These are phyloP conservation scores for Halichondria panicea DNA, from an alignment of 37 sponge, comb jelly and placozoan species.

Conservation along the genomic window DNA sequence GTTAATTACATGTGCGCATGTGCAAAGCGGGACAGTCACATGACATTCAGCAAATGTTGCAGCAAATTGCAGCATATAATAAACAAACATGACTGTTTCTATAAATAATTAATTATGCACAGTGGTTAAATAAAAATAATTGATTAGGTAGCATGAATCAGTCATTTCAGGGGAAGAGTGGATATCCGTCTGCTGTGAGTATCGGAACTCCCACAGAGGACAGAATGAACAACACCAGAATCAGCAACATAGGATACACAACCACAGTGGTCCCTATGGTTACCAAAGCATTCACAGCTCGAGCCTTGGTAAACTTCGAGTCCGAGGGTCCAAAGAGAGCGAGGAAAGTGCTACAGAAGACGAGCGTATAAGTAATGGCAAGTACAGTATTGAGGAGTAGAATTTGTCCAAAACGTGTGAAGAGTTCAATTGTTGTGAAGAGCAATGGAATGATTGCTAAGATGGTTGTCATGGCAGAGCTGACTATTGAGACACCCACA, in stretches of 20 bases:
- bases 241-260: not conserved
- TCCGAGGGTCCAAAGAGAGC: slow-evolving; percentile 23
- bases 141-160: too few species aligned
- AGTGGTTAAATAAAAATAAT: not conserved
- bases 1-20: too few species aligned
- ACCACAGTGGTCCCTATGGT: slow-evolving; percentile 9
- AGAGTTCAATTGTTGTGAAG: slow-evolving; percentile 60
- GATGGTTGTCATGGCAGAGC: slow-evolving; percentile 84
- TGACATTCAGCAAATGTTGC: too few species aligned
- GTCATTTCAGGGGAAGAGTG: slow-evolving; percentile 16
- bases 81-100: not conserved
- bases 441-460: slow-evolving; percentile 78
- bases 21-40: too few species aligned
- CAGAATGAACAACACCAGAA: not conserved
- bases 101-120: too few species aligned
- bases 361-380: slow-evolving; percentile 65
- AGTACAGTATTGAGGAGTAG: slow-evolving; percentile 68
- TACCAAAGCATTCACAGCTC: slow-evolving; percentile 7
- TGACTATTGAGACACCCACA: slow-evolving; percentile 83
- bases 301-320: not conserved
- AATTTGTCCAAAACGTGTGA: slow-evolving; percentile 80
- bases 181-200: slow-evolving; percentile 1
- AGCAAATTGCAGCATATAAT: not conserved
- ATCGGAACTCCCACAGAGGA: not conserved
- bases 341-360: slow-evolving; percentile 49